Evolutionary conservation across 2,113 vertebrate species (phyloP).

Genomic region (Oxyruncus cristatus): DNA sequence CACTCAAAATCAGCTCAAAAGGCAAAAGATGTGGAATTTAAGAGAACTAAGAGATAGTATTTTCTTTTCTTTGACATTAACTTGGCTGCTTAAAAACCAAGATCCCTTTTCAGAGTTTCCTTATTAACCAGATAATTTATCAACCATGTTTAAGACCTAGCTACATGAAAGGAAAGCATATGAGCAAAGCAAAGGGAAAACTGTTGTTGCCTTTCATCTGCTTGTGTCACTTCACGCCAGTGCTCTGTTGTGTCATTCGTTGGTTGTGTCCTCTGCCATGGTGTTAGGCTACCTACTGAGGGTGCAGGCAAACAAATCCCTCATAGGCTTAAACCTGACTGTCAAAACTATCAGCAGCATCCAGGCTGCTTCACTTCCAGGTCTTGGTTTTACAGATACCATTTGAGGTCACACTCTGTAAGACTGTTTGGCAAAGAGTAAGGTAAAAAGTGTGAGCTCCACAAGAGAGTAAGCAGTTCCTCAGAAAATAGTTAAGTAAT

Average conservation of each 20-base stretch:
- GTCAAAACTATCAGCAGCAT: not conserved
- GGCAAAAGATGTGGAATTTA: not conserved
- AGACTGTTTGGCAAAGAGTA: not conserved
- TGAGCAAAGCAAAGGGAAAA: not conserved
- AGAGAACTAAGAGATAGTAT: not conserved
- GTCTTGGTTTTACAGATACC: not conserved
- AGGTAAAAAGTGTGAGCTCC: not conserved
- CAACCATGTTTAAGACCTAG: not conserved
- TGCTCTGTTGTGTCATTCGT: not conserved
- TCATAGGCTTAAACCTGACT: not conserved
- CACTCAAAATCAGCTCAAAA: not conserved
- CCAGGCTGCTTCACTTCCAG: not conserved
- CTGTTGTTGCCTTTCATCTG: not conserved
- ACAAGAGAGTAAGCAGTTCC: not conserved
- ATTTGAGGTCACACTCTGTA: not conserved
- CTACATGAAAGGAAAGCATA: not conserved
- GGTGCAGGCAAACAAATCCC: rapidly evolving
- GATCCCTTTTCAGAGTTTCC: not conserved
- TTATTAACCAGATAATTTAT: not conserved
- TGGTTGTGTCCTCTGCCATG: not conserved
- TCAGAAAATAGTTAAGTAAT: not conserved
- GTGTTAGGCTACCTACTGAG: not conserved
- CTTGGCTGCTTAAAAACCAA: not conserved
- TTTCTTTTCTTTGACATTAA: not conserved
- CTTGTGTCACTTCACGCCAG: not conserved